These are phyloP conservation scores for Sarcophaga bullata DNA, from an alignment of 1,140 invertebrate species.

Conservation along the genomic window DNA sequence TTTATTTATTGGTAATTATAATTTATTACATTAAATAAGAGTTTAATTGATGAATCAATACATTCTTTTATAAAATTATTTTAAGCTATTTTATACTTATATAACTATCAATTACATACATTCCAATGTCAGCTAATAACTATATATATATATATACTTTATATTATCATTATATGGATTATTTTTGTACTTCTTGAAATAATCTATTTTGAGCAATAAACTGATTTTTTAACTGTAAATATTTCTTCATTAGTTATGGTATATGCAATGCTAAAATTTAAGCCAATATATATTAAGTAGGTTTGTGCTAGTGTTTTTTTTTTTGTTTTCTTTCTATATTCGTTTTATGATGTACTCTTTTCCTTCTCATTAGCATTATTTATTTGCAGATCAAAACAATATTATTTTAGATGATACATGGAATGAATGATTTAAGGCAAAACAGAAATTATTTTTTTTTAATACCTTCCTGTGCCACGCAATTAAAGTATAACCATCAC, in stretches of 20 bases:
- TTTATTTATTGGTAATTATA: too few species aligned
- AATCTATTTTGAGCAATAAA: constrained; percentile 34
- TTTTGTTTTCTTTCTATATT: neutral
- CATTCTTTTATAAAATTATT: neutral
- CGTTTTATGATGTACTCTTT: neutral
- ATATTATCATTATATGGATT: constrained; percentile 37
- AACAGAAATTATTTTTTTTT: neutral
- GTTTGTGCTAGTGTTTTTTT: neutral
- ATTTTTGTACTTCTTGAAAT: constrained; percentile 43
- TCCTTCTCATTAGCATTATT: neutral
- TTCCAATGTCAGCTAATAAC: too few species aligned
- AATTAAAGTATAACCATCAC: constrained; percentile 48
- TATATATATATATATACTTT: neutral
- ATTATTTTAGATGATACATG: neutral
- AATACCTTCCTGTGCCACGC: constrained; percentile 45
- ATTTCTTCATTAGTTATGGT: neutral
- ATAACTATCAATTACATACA: too few species aligned
- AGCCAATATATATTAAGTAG: too few species aligned
- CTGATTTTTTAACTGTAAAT: neutral
- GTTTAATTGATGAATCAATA: neutral
- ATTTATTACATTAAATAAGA: neutral
- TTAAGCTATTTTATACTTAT: too few species aligned
- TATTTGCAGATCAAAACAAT: neutral
- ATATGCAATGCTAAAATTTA: neutral
- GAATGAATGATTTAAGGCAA: neutral